Evolutionary conservation across 2,797 vertebrate species (phyloP).

Genomic region (Sebastes nivosus): DNA sequence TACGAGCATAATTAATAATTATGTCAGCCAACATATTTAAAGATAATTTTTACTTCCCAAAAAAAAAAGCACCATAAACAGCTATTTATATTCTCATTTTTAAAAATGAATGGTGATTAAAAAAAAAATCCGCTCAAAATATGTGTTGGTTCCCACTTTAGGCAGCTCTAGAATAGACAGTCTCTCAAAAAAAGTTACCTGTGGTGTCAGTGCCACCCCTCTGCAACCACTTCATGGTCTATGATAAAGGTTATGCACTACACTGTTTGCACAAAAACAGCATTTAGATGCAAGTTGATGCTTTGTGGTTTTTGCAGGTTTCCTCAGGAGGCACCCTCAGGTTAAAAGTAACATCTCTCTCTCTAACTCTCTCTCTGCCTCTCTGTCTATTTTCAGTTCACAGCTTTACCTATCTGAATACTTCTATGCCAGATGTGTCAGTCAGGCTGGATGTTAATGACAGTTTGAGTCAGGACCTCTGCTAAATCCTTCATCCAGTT

Average conservation of each 20-base stretch:
- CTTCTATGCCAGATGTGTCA: neutral
- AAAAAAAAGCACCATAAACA: too few relatives aligned
- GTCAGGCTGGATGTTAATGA: neutral
- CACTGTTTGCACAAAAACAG: conserved; percentile 47
- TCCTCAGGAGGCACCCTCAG: conserved; percentile 77
- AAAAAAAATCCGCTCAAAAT: too few relatives aligned
- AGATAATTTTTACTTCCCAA: neutral
- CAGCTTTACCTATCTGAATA: neutral
- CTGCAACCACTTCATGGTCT: neutral
- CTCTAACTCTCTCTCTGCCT: neutral
- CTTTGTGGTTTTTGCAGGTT: conserved; percentile 88
- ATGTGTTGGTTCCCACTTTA: too few relatives aligned
- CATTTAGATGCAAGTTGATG: conserved; percentile 69
- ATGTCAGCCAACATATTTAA: too few relatives aligned
- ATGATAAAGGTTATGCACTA: conserved; percentile 21
- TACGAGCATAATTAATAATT: too few relatives aligned
- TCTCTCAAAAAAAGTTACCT: neutral
- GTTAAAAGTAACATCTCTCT: conserved; percentile 34
- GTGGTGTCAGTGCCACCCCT: neutral
- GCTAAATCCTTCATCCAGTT: conserved; percentile 4
- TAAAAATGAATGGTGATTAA: too few relatives aligned
- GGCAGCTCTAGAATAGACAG: too few relatives aligned
- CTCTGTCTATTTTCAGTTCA: neutral
- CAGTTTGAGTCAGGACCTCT: conserved; percentile 6
- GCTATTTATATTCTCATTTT: too few relatives aligned